A percentile compares a stretch with the other conserved stretches of the same genome.
Conservation (phyloP, 2,888 invertebrate genomes). For the Isoperla grammatica region DNA sequence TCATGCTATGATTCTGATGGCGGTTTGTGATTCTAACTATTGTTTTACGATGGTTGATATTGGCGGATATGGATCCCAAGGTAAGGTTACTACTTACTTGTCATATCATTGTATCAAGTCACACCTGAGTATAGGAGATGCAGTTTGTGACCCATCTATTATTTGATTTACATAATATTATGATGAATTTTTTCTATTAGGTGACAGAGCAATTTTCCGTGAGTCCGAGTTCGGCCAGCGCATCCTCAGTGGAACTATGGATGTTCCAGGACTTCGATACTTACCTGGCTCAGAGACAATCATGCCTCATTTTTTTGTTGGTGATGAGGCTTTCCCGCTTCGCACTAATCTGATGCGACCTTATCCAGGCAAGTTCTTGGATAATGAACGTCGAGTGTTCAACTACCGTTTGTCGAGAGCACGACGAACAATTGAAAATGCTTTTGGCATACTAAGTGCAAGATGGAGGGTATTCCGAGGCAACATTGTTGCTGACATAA, state of each 20-base stretch:
- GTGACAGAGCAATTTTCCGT: constrained; percentile 4
- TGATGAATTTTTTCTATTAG: no score
- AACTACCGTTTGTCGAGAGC: constrained; percentile 33
- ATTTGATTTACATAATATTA: no score
- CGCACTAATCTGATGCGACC: constrained; percentile 28
- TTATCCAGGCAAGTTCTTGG: constrained; percentile 31
- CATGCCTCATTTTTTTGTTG: constrained; percentile 35
- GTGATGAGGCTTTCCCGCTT: constrained; percentile 36
- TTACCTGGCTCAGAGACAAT: constrained; percentile 33
- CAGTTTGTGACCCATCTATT: no score
- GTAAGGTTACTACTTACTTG: no score
- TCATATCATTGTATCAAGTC: no score
- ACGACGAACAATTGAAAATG: constrained; percentile 27
- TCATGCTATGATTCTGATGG: constrained; percentile 23
- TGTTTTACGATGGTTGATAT: constrained; percentile 11
- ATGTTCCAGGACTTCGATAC: constrained; percentile 19
- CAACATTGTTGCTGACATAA: constrained; percentile 19
- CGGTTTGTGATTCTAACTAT: constrained; percentile 17
- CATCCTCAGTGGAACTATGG: constrained; percentile 2
- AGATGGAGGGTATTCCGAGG: constrained; percentile 28
- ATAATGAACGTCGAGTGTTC: constrained; percentile 31
- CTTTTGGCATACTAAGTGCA: constrained; percentile 31
- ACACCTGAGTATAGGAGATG: no score
- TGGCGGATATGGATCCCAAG: constrained; percentile 11
- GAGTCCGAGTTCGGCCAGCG: constrained; percentile 11